Evolutionary conservation across 2,113 vertebrate species (phyloP).

Genomic region (Proterorhinus semilunaris): DNA sequence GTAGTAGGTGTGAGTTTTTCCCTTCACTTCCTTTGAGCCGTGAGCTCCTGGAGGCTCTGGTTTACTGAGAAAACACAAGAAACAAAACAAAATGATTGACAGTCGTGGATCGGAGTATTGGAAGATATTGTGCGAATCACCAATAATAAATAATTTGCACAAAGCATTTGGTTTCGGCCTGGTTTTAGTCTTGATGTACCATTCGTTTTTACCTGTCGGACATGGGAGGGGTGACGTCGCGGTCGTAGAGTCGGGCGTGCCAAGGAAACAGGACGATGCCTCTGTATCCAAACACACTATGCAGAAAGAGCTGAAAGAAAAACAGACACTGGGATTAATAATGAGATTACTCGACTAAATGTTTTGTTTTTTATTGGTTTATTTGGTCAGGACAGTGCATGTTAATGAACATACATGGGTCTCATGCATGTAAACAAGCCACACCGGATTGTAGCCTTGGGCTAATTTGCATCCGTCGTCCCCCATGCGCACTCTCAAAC

Average conservation of each 20-base stretch:
- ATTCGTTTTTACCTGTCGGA: constrained; percentile 82
- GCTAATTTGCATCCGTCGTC: too few relatives aligned
- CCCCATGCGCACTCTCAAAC: too few relatives aligned
- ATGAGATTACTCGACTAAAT: constrained; percentile 23
- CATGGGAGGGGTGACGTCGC: constrained; percentile 87
- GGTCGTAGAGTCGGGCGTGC: constrained; percentile 96
- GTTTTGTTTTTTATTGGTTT: too few relatives aligned
- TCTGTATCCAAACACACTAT: constrained; percentile 96
- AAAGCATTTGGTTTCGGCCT: too few relatives aligned
- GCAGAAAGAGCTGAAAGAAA: constrained; percentile 88
- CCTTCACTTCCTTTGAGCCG: constrained; percentile 94
- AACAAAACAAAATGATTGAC: not conserved
- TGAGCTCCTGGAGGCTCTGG: constrained; percentile 82
- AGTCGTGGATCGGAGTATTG: too few relatives aligned
- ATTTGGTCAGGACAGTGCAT: too few relatives aligned
- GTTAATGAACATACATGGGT: too few relatives aligned
- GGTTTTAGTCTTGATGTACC: too few relatives aligned
- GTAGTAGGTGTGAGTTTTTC: constrained; percentile 97
- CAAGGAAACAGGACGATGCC: constrained; percentile 96
- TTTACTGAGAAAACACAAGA: constrained; percentile 56
- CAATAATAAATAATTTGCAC: too few relatives aligned
- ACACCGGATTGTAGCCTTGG: too few relatives aligned
- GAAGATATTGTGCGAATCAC: too few relatives aligned
- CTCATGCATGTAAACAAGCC: too few relatives aligned
- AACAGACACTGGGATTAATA: constrained; percentile 20